Evolutionary conservation across 2,888 invertebrate species (phyloP), one percentile per base, ranked within the genome.

Genomic region (Schrankia costaestrigalis): DNA sequence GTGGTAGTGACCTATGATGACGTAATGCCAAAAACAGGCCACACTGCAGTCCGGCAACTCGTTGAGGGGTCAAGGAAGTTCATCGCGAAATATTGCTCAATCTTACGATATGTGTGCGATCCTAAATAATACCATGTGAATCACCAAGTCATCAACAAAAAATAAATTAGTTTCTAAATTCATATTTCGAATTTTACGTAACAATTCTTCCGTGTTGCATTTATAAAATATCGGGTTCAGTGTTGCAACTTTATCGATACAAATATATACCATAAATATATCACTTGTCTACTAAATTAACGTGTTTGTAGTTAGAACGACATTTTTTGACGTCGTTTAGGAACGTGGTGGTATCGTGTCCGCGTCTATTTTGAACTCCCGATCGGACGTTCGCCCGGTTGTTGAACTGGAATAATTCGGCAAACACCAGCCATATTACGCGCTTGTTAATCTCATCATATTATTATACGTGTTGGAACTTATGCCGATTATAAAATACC

Each of bases 371-470:
- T 78, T 76, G 82, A 82, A 84, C 82, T 75, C 76, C 77, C 77
- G 77, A 76, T 74, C 79, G 83, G 74, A 63, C 80, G 74, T 67
- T 75, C 78, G 79, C 73, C 76, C 80, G 85, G 85, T 87, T 84
- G 81, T 85, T 86, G 86, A 86, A 85, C 86, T 85, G 83, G 71
- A 78, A 82, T 83, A 83, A 83, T 86, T 87, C 86, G 86, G 86
- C 86, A 85, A 87, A 85, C 82, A 79, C 72, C n/a, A 62, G 71
- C 71, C 80, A 76, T 71, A 79, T 81, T 80, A 79, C 79, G 70
- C 74, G 78, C 76, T 72, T 78, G 73, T 77, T 78, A 77, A 79
- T 78, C 78, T 79, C 56, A 44, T 58, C 61, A 72, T 71, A 69
- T 72, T 76, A 74, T 67, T 68, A 71, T 71, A 67, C 66, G 57